These are phyloP conservation scores for Acrocera orbiculus DNA, from an alignment of 2,888 invertebrate species.

Conservation along the genomic window DNA sequence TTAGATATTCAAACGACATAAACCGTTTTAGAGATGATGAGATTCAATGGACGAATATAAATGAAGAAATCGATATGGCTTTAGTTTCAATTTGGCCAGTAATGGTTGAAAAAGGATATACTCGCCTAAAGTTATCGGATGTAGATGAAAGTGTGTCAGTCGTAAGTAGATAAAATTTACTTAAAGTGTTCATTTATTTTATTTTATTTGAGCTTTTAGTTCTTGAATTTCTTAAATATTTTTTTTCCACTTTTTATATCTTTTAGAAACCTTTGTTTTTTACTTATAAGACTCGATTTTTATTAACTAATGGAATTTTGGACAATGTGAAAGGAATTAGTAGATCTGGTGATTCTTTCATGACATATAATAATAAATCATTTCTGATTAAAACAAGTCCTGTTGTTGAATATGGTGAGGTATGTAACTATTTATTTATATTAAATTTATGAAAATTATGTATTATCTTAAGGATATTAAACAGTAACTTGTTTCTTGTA, in stretches of 20 bases:
- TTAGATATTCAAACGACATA: conserved; percentile 1
- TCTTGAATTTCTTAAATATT: not conserved
- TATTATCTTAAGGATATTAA: too few relatives aligned
- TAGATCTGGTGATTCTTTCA: conserved; percentile 22
- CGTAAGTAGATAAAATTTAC: conserved; percentile 16
- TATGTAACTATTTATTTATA: conserved; percentile 12
- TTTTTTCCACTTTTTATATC: not conserved
- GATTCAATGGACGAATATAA: conserved; percentile 25
- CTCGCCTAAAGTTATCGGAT: conserved; percentile 23
- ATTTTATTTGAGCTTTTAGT: not conserved
- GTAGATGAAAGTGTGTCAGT: conserved; percentile 25
- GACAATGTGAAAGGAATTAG: conserved; percentile 25
- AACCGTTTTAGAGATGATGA: conserved; percentile 15
- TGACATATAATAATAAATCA: conserved; percentile 27
- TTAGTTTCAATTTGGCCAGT: conserved; percentile 23
- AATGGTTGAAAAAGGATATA: conserved; percentile 21
- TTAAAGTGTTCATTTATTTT: too few relatives aligned
- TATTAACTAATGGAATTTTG: conserved; percentile 23
- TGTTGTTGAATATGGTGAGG: too few relatives aligned
- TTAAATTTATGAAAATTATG: too few relatives aligned
- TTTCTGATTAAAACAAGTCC: conserved; percentile 24
- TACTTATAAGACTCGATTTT: conserved; percentile 23
- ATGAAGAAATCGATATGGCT: conserved; percentile 28
- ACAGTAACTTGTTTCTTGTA: too few relatives aligned
- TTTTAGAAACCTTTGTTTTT: conserved; percentile 23